Evolutionary conservation across 2,888 invertebrate species (phyloP).

Genomic region (Caenorhabditis sp.): DNA sequence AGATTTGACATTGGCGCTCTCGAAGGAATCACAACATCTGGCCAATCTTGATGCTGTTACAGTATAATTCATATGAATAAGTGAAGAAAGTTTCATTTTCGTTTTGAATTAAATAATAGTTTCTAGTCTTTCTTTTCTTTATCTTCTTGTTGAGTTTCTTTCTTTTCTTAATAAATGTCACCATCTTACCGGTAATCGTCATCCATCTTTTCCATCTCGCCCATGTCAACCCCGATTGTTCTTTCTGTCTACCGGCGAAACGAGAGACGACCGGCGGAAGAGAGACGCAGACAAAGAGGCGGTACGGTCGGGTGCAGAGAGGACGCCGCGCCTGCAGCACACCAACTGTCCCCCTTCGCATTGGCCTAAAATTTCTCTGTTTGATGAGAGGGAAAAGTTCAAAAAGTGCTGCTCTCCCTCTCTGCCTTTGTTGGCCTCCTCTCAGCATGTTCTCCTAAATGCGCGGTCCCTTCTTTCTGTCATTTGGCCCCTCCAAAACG

Average conservation of each 20-base stretch:
- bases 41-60: conserved; percentile 71
- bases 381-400: conserved; percentile 14
- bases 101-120: no score
- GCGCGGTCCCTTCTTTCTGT: conserved; percentile 8
- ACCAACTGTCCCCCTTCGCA: conserved; percentile 24
- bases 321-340: conserved; percentile 13
- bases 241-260: conserved; percentile 31
- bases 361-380: conserved; percentile 53
- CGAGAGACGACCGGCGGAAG: conserved; percentile 8
- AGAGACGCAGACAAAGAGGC: conserved; percentile 59
- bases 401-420: conserved; percentile 35
- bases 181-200: background rate
- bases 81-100: background rate
- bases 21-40: conserved; percentile 61
- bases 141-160: conserved; percentile 6
- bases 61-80: no score
- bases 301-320: conserved; percentile 49
- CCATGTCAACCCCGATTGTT: conserved; percentile 25
- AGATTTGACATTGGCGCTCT: conserved; percentile 68
- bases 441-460: background rate
- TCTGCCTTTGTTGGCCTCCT: conserved; percentile 2
- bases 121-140: conserved; percentile 2
- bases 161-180: conserved; percentile 3
- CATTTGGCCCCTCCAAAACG: background rate
- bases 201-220: background rate